These are phyloP conservation scores for Salminus brasiliensis DNA, from an alignment of 2,113 vertebrate genomes.

Conservation along the genomic window DNA sequence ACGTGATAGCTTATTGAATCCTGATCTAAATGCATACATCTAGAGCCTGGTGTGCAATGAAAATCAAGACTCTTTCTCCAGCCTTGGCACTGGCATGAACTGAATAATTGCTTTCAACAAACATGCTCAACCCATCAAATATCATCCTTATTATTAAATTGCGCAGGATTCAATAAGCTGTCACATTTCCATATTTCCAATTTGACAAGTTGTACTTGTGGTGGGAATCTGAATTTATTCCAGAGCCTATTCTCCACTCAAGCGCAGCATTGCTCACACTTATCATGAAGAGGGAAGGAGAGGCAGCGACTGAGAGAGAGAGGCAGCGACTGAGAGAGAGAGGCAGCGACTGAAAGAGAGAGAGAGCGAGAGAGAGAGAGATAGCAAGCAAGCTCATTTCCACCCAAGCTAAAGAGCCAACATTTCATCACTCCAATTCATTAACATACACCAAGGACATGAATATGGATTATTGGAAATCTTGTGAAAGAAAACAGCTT, in stretches of 20 bases:
- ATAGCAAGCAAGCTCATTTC: no score
- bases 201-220: constrained; percentile 58
- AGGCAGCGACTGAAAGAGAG: no score
- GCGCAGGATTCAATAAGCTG: constrained; percentile 55
- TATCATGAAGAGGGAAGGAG: constrained; percentile 46
- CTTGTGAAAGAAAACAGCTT: constrained; percentile 40
- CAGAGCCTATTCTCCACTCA: constrained; percentile 40
- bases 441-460: constrained; percentile 50
- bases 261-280: constrained; percentile 40
- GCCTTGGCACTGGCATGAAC: constrained; percentile 34
- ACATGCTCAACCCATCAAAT: constrained; percentile 50
- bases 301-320: no score
- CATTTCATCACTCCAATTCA: constrained; percentile 45
- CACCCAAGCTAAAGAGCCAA: constrained; percentile 43
- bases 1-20: not conserved
- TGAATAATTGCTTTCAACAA: constrained; percentile 50
- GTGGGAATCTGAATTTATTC: constrained; percentile 55
- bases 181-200: constrained; percentile 62
- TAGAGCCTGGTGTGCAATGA: constrained; percentile 4
- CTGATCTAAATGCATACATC: not conserved
- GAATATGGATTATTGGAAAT: constrained; percentile 55
- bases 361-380: constrained; percentile 30
- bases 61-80: constrained; percentile 29
- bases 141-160: constrained; percentile 54
- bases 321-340: constrained; percentile 14